phyloP scores from a whole-genome alignment of 2,113 vertebrate species.

The Dipodomys ordii region DNA sequence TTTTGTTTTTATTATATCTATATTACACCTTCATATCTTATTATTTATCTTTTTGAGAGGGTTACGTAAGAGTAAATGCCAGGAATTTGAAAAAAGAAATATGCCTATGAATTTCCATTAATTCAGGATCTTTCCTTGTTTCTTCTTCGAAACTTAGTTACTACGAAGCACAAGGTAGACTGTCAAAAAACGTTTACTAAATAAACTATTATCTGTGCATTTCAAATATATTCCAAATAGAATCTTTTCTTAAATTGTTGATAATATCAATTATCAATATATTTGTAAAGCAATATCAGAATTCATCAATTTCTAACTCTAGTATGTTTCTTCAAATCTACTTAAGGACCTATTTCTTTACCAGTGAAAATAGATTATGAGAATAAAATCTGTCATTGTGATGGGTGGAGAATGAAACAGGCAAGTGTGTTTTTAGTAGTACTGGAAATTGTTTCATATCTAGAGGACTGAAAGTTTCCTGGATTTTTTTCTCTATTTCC shows the following conservation, averaged over 20 bases:
- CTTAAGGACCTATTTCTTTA: not conserved
- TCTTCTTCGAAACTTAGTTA: not conserved
- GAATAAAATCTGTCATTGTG: not conserved
- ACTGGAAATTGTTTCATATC: not conserved
- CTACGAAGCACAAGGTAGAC: not conserved
- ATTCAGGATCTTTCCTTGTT: not conserved
- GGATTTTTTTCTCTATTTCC: too few species aligned
- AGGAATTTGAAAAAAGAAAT: too few species aligned
- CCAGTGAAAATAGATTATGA: not conserved
- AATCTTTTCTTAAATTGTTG: not conserved
- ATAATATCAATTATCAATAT: not conserved
- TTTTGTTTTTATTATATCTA: too few species aligned
- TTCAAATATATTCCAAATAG: not conserved
- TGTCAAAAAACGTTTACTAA: not conserved
- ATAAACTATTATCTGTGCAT: not conserved
- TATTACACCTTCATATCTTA: too few species aligned
- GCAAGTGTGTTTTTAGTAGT: not conserved
- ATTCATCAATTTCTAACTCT: not conserved
- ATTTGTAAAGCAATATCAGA: not conserved
- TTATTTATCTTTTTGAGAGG: too few species aligned
- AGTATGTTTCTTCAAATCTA: not conserved
- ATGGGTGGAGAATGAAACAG: not conserved
- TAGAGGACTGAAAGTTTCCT: too few species aligned
- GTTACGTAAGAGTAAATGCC: too few species aligned
- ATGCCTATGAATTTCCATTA: not conserved